phyloP scores from a whole-genome alignment of 2,113 vertebrate species.

The Callipepla squamata region DNA sequence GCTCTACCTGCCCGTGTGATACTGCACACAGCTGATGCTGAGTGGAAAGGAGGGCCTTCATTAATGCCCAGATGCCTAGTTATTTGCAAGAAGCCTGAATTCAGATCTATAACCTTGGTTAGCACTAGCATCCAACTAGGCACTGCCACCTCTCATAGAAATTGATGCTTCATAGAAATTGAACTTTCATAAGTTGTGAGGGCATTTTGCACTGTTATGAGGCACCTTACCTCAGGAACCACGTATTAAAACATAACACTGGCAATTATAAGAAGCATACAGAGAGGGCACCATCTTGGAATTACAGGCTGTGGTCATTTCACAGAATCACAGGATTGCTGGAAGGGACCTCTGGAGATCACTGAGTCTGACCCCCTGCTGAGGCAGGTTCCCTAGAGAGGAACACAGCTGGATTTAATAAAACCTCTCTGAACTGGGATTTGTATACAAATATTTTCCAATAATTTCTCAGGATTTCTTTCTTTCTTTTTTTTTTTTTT shows the following conservation, averaged over 20 bases:
- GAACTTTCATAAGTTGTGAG: neutral
- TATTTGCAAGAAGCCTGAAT: neutral
- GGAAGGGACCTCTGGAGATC: too few species aligned
- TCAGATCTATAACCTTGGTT: neutral
- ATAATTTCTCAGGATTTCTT: neutral
- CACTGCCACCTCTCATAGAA: neutral
- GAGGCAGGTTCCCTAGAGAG: too few species aligned
- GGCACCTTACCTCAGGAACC: neutral
- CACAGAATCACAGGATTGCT: too few species aligned
- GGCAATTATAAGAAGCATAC: neutral
- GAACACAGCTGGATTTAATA: neutral
- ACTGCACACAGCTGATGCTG: neutral
- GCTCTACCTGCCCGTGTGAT: neutral
- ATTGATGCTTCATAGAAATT: neutral
- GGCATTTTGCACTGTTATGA: neutral
- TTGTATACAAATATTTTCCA: neutral
- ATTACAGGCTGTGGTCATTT: neutral
- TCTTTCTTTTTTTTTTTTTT: neutral
- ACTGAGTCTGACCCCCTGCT: too few species aligned
- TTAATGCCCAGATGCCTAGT: neutral
- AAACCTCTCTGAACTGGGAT: neutral
- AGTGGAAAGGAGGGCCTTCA: neutral
- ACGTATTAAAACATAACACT: neutral
- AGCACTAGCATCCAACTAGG: neutral
- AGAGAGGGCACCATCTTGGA: neutral